These are phyloP conservation scores for Formica aserva DNA, from an alignment of 2,888 invertebrate species.

Conservation along the genomic window DNA sequence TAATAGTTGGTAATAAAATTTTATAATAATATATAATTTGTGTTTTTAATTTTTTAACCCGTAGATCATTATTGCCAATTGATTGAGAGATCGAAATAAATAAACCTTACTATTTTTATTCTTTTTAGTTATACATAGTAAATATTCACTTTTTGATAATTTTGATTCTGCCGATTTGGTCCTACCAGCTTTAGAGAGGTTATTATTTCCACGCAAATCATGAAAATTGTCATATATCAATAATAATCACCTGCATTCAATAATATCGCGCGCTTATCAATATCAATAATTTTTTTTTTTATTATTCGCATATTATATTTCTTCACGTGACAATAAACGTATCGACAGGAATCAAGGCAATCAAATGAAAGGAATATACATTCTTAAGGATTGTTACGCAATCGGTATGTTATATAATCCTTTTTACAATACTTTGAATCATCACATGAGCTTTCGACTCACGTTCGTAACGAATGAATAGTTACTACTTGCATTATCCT, in stretches of 20 bases:
- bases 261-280: not conserved
- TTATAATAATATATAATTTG: too few relatives aligned
- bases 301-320: not conserved
- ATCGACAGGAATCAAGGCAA: not conserved
- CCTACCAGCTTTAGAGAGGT: not conserved
- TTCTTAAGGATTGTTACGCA: constrained; percentile 17
- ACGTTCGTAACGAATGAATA: constrained; percentile 29
- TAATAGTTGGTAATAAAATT: too few relatives aligned
- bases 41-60: too few relatives aligned
- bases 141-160: too few relatives aligned
- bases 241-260: not conserved
- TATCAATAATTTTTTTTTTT: not conserved
- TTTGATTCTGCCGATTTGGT: not conserved
- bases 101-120: too few relatives aligned
- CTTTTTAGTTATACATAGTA: too few relatives aligned
- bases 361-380: constrained; percentile 21
- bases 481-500: not conserved
- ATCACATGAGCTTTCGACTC: constrained; percentile 40
- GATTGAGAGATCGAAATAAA: too few relatives aligned
- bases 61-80: too few relatives aligned
- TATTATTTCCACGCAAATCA: not conserved
- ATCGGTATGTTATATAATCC: constrained; percentile 38
- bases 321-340: not conserved
- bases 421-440: constrained; percentile 46
- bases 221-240: not conserved